phyloP scores from a whole-genome alignment of 2,888 invertebrate species.

The Theretra japonica region DNA sequence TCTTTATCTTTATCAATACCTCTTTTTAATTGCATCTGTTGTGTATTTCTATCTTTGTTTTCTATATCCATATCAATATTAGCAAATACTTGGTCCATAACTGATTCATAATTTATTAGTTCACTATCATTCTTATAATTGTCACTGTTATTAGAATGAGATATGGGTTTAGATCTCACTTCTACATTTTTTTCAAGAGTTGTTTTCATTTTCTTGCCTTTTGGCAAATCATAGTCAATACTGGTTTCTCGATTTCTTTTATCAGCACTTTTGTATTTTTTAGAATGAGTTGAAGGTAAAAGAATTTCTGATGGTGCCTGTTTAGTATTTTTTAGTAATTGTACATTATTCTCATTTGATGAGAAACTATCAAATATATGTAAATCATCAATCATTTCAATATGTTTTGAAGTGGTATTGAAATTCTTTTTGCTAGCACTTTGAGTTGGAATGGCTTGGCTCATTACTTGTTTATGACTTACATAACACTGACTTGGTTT shows the following conservation, averaged over 20 bases:
- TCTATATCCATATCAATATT: conserved; percentile 74
- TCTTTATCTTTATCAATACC: conserved; percentile 30
- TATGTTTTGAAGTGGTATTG: conserved; percentile 33
- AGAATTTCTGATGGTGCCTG: conserved; percentile 67
- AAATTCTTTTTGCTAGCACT: conserved; percentile 29
- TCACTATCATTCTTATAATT: conserved; percentile 55
- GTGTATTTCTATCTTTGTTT: conserved; percentile 36
- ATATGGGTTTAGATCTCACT: conserved; percentile 30
- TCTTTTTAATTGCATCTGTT: conserved; percentile 30
- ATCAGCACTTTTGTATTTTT: conserved; percentile 52
- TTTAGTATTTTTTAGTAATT: conserved; percentile 54
- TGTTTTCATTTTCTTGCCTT: conserved; percentile 59
- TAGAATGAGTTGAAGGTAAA: conserved; percentile 52
- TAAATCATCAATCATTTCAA: conserved; percentile 59
- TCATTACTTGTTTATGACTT: conserved; percentile 27
- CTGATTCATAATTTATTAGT: conserved; percentile 66
- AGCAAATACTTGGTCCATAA: conserved; percentile 74
- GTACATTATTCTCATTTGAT: conserved; percentile 60
- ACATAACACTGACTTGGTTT: conserved; percentile 18
- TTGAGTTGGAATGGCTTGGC: conserved; percentile 28
- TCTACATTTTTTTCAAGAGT: conserved; percentile 35
- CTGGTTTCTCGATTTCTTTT: conserved; percentile 60
- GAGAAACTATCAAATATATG: conserved; percentile 73
- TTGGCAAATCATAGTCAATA: conserved; percentile 43
- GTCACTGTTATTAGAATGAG: conserved; percentile 33